phyloP scores from a whole-genome alignment of 2,113 vertebrate genomes.

The Equus quagga region DNA sequence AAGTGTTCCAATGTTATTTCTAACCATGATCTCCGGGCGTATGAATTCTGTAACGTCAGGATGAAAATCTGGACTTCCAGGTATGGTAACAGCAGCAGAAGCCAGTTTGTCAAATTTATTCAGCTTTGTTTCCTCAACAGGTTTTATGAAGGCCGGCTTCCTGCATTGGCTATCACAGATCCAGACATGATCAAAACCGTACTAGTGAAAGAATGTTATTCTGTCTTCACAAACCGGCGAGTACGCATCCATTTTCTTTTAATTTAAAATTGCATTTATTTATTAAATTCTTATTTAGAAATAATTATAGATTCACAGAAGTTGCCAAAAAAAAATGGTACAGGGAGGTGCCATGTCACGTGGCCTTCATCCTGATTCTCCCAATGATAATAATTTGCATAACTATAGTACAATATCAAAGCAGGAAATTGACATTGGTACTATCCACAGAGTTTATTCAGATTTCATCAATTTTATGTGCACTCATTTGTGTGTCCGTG shows the following conservation, averaged over 20 bases:
- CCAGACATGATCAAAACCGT: conserved; percentile 90
- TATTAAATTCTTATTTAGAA: neutral
- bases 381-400: neutral
- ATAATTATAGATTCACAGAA: neutral
- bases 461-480: neutral
- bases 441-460: neutral
- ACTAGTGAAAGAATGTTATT: conserved; percentile 93
- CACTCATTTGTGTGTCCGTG: neutral
- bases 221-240: conserved; percentile 92
- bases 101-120: neutral
- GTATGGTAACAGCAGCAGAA: neutral
- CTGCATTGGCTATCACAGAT: conserved; percentile 85
- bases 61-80: neutral
- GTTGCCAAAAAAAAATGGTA: neutral
- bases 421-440: neutral
- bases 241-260: conserved; percentile 81
- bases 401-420: neutral
- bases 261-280: neutral
- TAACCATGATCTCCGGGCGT: neutral
- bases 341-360: neutral
- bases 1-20: neutral
- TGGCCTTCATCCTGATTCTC: neutral
- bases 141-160: conserved; percentile 88
- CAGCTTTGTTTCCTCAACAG: conserved; percentile 70
- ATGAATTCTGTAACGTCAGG: neutral